Evolutionary conservation across 2,113 vertebrate genomes (phyloP), one percentile per base, ranked within the genome.

Genomic region (Phrynocephalus versicolor): DNA sequence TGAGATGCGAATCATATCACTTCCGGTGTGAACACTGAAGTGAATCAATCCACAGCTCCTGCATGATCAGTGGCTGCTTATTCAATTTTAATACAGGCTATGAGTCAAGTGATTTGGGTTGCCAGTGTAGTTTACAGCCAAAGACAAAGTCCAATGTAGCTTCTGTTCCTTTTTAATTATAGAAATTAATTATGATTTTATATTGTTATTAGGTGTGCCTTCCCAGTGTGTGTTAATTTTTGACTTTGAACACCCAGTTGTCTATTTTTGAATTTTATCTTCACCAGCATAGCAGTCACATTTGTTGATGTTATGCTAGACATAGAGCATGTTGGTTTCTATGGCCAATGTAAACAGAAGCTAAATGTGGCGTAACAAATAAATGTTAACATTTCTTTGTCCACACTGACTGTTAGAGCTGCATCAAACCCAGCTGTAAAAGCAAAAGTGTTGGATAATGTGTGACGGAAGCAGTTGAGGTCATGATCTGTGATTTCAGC

Each of bases 401-500:
- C 80, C 23, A 21, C 6, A 0, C 19, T 75, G 25, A 71, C 81
- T 21, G 30, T 37, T 70, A 69, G 85, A 16, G 2, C 6, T 60
- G 1, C 0, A 0, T 35, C 67, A 72, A 82, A 19, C 64, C 87
- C 72, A 89, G 60, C 72, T 88, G 45, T 88, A 60, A 51, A 58
- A 67, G 70, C 37, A 81, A 23, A n/a, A 62, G 25, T 67, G 60
- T 87, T 41, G 0, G 12, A 76, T 33, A 75, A 39, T 62, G 37
- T 33, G 45, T 70, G 25, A 60, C 55, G 23, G 51, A 70, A 41
- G 33, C 79, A 72, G 76, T 45, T 60, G 81, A 85, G 58, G 6
- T 21, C 67, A 87, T 84, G 37, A 30, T 88, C 14, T 74, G 62
- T 86, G 70, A 41, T 81, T 91, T 88, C 60, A 90, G 35, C 35